Conservation (phyloP, 2,797 vertebrate genomes). For the Typhlichthys subterraneus region DNA sequence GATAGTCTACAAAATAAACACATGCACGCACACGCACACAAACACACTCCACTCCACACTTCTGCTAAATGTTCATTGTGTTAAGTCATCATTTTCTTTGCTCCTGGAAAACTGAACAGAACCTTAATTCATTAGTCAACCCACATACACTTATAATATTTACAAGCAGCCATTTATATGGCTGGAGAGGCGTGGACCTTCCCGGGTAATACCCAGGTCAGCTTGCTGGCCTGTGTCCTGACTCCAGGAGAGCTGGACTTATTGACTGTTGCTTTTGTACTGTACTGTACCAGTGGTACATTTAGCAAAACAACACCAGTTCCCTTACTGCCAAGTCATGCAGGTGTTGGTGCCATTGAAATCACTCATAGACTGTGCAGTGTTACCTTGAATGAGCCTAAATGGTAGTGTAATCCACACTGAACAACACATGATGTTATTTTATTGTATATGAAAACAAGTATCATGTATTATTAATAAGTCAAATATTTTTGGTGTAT, state of each 20-base stretch:
- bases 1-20: conserved; percentile 35
- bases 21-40: conserved; percentile 20
- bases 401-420: conserved; percentile 47
- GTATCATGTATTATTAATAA: background rate
- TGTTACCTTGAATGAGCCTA: conserved; percentile 48
- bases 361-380: conserved; percentile 43
- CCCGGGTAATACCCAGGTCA: conserved; percentile 25
- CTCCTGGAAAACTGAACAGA: conserved; percentile 57
- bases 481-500: too few species aligned
- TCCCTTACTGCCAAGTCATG: conserved; percentile 38
- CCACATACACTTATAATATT: conserved; percentile 65
- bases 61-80: conserved; percentile 50
- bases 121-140: conserved; percentile 67
- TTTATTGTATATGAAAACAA: conserved; percentile 41
- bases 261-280: conserved; percentile 45
- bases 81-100: conserved; percentile 43
- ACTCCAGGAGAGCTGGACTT: conserved; percentile 54
- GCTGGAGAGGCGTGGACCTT: conserved; percentile 38
- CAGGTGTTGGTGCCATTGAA: conserved; percentile 41
- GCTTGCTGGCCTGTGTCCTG: conserved; percentile 5
- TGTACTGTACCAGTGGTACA: conserved; percentile 26
- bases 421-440: conserved; percentile 44
- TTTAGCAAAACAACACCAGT: conserved; percentile 35
- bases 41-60: conserved; percentile 29
- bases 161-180: conserved; percentile 60